A percentile compares a stretch with the other conserved stretches of the same genome.
Conservation (phyloP, 2,797 vertebrate species). For the Synaphobranchus kaupii region DNA sequence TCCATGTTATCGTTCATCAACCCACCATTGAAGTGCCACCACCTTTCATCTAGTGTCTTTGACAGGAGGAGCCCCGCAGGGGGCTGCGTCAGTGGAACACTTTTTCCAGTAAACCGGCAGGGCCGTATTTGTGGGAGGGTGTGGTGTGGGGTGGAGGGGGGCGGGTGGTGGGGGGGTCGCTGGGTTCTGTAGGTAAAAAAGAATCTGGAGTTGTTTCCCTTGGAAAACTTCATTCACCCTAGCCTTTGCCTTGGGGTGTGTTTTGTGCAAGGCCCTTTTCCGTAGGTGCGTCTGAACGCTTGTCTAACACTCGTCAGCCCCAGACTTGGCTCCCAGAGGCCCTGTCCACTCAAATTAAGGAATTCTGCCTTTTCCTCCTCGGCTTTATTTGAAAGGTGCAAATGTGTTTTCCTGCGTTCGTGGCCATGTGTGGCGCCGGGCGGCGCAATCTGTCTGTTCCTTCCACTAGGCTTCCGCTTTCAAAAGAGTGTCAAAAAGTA, state of each 20-base stretch:
- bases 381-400: constrained; percentile 6
- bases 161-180: neutral
- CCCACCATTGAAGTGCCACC: neutral
- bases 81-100: neutral
- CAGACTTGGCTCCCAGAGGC: neutral
- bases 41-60: neutral
- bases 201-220: neutral
- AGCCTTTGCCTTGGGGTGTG: neutral
- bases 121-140: neutral
- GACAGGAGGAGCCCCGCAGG: neutral
- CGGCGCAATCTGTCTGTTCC: neutral
- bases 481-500: neutral
- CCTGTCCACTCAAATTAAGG: neutral
- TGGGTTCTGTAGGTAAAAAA: neutral
- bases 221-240: neutral
- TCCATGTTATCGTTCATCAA: neutral
- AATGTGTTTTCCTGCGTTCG: neutral
- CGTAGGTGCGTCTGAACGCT: neutral
- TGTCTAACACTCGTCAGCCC: neutral
- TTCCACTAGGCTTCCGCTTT: neutral
- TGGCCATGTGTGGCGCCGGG: neutral
- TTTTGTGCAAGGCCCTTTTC: neutral
- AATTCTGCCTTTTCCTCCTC: neutral
- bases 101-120: neutral
- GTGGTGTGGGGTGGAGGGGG: neutral